phyloP scores from a whole-genome alignment of 2,797 vertebrate genomes.

The Fistularia commersonii region DNA sequence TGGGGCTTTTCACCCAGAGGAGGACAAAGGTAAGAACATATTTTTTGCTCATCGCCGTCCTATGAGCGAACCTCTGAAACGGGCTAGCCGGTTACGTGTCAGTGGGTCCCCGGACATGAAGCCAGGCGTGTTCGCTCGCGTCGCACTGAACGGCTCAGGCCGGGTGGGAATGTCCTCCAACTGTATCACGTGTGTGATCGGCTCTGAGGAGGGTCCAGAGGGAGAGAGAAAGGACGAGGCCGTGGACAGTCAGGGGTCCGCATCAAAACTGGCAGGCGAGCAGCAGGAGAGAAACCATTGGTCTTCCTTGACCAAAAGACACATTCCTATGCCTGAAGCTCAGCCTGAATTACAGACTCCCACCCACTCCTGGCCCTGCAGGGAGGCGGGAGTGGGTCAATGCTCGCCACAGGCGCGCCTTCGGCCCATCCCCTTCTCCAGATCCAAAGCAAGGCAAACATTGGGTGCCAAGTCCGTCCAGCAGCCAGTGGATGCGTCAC shows the following conservation, averaged over 20 bases:
- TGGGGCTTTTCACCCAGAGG: slow-evolving; percentile 73
- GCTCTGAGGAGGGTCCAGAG: slow-evolving; percentile 83
- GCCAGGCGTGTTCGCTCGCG: slow-evolving; percentile 77
- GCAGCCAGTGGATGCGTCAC: slow-evolving; percentile 28
- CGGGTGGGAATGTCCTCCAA: slow-evolving; percentile 86
- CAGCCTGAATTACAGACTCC: slow-evolving; percentile 17
- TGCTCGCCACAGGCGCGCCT: slow-evolving; percentile 28
- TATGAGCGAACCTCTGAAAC: slow-evolving; percentile 80
- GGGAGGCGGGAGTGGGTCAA: slow-evolving; percentile 34
- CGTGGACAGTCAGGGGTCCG: slow-evolving; percentile 24
- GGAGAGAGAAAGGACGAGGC: slow-evolving; percentile 68
- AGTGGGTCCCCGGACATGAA: slow-evolving; percentile 71
- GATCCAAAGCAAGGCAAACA: slow-evolving; percentile 55
- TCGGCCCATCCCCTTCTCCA: slow-evolving; percentile 41
- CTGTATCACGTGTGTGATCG: slow-evolving; percentile 89
- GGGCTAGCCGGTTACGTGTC: slow-evolving; percentile 70
- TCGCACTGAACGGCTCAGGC: slow-evolving; percentile 82
- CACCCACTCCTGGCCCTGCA: slow-evolving; percentile 16
- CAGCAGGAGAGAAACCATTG: slow-evolving; percentile 20
- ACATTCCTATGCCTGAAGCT: slow-evolving; percentile 18
- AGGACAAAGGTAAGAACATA: slow-evolving; percentile 89
- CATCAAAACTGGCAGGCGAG: slow-evolving; percentile 14
- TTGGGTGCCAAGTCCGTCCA: slow-evolving; percentile 45
- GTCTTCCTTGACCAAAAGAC: slow-evolving; percentile 33
- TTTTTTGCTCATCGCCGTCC: slow-evolving; percentile 56